A percentile compares a stretch with the other conserved stretches of the same genome.
Evolutionary conservation across 2,113 vertebrate species (phyloP).

Genomic region (Dromaius novaehollandiae): DNA sequence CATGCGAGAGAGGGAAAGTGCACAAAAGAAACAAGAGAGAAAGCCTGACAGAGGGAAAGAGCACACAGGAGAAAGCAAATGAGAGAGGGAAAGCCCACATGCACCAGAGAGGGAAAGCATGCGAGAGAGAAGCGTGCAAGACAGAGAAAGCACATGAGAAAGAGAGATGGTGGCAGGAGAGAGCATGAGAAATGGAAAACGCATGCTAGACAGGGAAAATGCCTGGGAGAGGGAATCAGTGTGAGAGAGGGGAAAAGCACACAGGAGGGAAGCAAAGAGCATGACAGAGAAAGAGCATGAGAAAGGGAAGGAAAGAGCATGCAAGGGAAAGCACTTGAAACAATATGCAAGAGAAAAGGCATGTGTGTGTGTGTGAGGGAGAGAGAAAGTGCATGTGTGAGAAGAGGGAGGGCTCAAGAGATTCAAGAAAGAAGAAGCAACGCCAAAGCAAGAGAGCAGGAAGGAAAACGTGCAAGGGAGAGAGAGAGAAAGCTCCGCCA

Average conservation of each 20-base stretch:
- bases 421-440: neutral
- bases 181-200: neutral
- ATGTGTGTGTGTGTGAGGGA: too few relatives aligned
- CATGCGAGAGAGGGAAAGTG: rapidly evolving
- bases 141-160: too few relatives aligned
- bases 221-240: neutral
- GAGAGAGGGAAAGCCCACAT: too few relatives aligned
- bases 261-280: neutral
- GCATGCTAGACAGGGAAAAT: rapidly evolving
- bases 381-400: too few relatives aligned
- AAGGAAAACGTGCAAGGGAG: neutral
- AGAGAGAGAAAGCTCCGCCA: neutral
- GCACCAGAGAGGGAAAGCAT: too few relatives aligned
- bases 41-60: neutral
- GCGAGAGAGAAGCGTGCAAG: too few relatives aligned
- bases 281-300: too few relatives aligned
- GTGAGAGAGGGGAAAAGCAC: neutral
- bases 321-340: too few relatives aligned
- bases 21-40: neutral
- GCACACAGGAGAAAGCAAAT: neutral
- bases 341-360: too few relatives aligned
- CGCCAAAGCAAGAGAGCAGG: neutral
- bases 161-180: too few relatives aligned
- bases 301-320: too few relatives aligned
- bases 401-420: too few relatives aligned